phyloP scores from a whole-genome alignment of 1,140 invertebrate genomes.

The Elymnias hypermnestra region DNA sequence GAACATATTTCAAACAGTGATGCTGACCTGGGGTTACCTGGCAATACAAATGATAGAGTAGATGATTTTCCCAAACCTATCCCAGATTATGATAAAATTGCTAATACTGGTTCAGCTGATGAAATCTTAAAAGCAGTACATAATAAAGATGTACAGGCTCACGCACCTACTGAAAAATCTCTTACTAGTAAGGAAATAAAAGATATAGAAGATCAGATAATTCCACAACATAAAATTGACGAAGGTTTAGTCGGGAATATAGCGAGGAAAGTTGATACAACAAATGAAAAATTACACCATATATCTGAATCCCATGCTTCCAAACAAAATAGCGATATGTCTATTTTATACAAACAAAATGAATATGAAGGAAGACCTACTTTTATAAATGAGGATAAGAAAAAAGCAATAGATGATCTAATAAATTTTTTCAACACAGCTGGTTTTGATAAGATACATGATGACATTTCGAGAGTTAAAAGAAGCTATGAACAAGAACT shows the following conservation, averaged over 20 bases:
- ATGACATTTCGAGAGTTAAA: conserved; percentile 26
- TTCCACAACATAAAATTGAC: conserved; percentile 34
- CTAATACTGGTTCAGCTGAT: conserved; percentile 33
- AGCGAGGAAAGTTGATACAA: no score
- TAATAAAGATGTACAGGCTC: conserved; percentile 39
- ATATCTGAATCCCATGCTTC: conserved; percentile 21
- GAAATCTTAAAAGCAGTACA: conserved; percentile 51
- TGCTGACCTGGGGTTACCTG: conserved; percentile 3
- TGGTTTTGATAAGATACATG: conserved; percentile 29
- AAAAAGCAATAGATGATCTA: conserved; percentile 56
- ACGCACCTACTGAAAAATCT: conserved; percentile 33
- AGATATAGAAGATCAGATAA: conserved; percentile 66
- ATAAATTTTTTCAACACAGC: conserved; percentile 56
- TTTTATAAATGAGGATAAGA: conserved; percentile 37
- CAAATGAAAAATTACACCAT: conserved; percentile 18
- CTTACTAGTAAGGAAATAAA: conserved; percentile 51
- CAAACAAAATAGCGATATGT: conserved; percentile 25
- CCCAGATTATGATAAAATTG: conserved; percentile 29
- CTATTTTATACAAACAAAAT: conserved; percentile 17
- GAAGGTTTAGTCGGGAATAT: no score
- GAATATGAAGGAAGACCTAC: conserved; percentile 20
- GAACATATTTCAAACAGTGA: conserved; percentile 37
- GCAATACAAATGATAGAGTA: conserved; percentile 11
- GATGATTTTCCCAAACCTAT: conserved; percentile 21
- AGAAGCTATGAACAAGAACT: conserved; percentile 44